Evolutionary conservation across 2,888 invertebrate genomes (phyloP).

Genomic region (Andrena minutula): DNA sequence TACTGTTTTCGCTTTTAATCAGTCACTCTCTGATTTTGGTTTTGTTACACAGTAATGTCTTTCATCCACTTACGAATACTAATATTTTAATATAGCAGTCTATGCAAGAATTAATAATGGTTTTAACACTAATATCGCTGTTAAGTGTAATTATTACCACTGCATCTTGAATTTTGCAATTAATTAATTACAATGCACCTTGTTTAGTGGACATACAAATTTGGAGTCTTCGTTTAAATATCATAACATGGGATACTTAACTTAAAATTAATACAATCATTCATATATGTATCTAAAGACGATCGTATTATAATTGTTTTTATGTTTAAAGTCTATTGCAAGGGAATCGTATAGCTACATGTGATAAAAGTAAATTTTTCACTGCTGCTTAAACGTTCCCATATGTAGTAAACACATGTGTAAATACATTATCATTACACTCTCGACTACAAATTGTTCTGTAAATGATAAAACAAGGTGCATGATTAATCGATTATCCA

Average conservation of each 20-base stretch:
- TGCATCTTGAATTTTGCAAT: not conserved
- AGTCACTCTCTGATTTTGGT: not conserved
- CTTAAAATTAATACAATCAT: not conserved
- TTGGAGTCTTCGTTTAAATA: not conserved
- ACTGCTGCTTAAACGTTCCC: not conserved
- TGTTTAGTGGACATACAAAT: not conserved
- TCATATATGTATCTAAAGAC: no score
- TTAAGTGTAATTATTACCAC: slow-evolving; percentile 34
- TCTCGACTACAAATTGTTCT: no score
- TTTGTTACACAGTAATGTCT: slow-evolving; percentile 1
- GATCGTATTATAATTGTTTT: no score
- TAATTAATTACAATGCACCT: not conserved
- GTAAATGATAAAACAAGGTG: not conserved
- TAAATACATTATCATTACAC: no score
- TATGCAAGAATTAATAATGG: slow-evolving; percentile 10
- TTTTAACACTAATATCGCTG: not conserved
- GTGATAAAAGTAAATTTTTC: not conserved
- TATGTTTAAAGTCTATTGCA: not conserved
- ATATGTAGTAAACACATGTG: no score
- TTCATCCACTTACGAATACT: not conserved
- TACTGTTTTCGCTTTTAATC: slow-evolving; percentile 57
- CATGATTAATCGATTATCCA: not conserved
- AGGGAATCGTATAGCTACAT: not conserved
- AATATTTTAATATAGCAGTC: not conserved
- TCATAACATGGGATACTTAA: not conserved